Evolutionary conservation across 2,797 vertebrate genomes (phyloP).

Genomic region (Trematomus bernacchii): DNA sequence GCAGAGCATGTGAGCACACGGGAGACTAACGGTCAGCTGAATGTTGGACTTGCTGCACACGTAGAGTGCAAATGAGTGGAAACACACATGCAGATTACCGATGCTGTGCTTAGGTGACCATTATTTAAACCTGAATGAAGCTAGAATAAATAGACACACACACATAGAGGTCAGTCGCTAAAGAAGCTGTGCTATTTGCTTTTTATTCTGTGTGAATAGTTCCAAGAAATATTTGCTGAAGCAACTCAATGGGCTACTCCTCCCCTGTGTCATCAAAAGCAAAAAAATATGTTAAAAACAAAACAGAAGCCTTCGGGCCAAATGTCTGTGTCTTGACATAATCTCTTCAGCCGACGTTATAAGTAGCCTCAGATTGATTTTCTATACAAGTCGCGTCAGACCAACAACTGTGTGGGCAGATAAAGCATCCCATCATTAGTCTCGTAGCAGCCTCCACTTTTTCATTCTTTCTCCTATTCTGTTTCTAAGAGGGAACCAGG

Average conservation of each 20-base stretch:
- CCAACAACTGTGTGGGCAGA: conserved; percentile 46
- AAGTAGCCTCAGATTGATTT: conserved; percentile 42
- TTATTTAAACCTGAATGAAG: background rate
- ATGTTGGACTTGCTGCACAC: conserved; percentile 13
- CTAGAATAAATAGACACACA: background rate
- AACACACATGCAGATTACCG: background rate
- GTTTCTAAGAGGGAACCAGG: conserved; percentile 1
- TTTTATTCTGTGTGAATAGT: background rate
- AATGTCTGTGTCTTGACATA: conserved; percentile 23
- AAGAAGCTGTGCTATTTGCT: conserved; percentile 1
- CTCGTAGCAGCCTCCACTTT: conserved; percentile 11
- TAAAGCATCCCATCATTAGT: conserved; percentile 51
- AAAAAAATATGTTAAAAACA: conserved; percentile 3
- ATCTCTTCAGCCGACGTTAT: conserved; percentile 46
- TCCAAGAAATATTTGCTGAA: conserved; percentile 18
- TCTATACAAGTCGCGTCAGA: conserved; percentile 33
- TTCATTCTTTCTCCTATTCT: conserved; percentile 5
- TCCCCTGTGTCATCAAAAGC: conserved; percentile 4
- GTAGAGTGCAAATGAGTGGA: conserved; percentile 9
- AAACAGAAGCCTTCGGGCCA: conserved; percentile 8
- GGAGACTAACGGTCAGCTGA: background rate
- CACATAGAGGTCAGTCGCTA: background rate
- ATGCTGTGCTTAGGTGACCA: background rate
- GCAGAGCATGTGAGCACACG: conserved; percentile 1
- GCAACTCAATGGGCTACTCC: conserved; percentile 28